Evolutionary conservation across 2,797 vertebrate genomes (phyloP), one percentile per base, ranked within the genome.

Genomic region (Echiichthys vipera): DNA sequence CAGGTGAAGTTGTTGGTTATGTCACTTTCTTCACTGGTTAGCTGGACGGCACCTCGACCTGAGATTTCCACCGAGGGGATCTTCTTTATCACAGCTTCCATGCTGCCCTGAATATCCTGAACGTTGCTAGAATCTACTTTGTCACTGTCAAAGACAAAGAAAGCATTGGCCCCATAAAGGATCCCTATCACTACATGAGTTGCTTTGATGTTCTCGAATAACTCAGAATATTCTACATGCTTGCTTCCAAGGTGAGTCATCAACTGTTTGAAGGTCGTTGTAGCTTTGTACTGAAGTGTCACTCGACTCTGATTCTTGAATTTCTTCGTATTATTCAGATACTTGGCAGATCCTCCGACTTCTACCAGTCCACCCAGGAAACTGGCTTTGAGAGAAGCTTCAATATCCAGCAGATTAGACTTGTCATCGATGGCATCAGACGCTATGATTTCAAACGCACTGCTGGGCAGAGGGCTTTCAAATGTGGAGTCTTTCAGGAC

Each of bases 71-170:
- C 17, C 1, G 7, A 0, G 29, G 81, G 77, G 30, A 84, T 84
- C 5, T 70, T 63, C n/a, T 70, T 74, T 9, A 89, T 78, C 24
- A 18, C 4, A 7, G 36, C 76, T 2, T 82, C 12, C 12, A 90
- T 63, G 4, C 18, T 64, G 27, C 78, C 78, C 13, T 80, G 34
- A 18, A 83, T 55, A 0, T 74, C 59, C 37, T 78, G 61, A 27
- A 69, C 65, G 11, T 68, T 71, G 56, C 81, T 81, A 56, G 18
- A 22, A 0, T 70, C 54, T 3, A 73, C 66, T 29, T 82, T 40
- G 12, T 84, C 67, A 32, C 36, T 61, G 54, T 87, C 84, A 86
- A 88, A 89, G 24, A 89, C 74, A 69, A 88, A 88, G 75, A 89
- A 86, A 4, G 80, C 85, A 36, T 88, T 78, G 11, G 83, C 85